Evolutionary conservation across 2,113 vertebrate genomes (phyloP).

Genomic region (Cacatua alba): DNA sequence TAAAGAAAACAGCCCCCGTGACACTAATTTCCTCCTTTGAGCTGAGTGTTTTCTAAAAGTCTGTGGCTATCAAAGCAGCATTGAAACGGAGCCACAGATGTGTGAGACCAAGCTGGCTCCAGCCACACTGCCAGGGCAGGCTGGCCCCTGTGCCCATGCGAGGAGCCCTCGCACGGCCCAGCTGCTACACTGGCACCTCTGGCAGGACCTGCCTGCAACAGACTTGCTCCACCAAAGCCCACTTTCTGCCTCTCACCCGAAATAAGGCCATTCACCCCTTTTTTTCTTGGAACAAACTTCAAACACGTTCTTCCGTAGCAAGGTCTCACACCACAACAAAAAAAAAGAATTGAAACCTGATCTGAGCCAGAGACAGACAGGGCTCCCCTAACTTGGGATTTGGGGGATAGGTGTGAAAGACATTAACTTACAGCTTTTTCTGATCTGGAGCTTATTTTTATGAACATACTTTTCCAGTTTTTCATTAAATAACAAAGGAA

Average conservation of each 20-base stretch:
- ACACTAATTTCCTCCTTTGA: constrained; percentile 66
- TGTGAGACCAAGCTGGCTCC: constrained; percentile 34
- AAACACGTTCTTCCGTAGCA: not conserved
- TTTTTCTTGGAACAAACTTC: not conserved
- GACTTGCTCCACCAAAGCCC: not conserved
- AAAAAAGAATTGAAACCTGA: not conserved
- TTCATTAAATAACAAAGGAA: not conserved
- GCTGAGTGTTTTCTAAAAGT: constrained; percentile 53
- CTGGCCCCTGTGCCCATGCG: constrained; percentile 30
- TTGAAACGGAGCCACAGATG: constrained; percentile 51
- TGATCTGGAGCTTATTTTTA: not conserved
- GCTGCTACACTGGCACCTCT: constrained; percentile 47
- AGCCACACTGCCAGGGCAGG: constrained; percentile 14
- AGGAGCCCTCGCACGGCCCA: constrained; percentile 1
- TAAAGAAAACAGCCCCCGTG: constrained; percentile 68
- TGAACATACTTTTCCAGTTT: not conserved
- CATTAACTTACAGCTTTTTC: not conserved
- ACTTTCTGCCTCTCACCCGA: not conserved
- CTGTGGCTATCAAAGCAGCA: constrained; percentile 56
- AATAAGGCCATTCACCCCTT: not conserved
- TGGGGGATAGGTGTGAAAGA: not conserved
- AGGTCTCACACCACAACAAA: not conserved
- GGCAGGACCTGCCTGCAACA: constrained; percentile 48
- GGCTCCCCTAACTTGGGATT: not conserved
- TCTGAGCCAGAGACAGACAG: not conserved